Base-by-base conservation (phyloP, 2,113 vertebrate species). In the Tupaia chinensis region DNA sequence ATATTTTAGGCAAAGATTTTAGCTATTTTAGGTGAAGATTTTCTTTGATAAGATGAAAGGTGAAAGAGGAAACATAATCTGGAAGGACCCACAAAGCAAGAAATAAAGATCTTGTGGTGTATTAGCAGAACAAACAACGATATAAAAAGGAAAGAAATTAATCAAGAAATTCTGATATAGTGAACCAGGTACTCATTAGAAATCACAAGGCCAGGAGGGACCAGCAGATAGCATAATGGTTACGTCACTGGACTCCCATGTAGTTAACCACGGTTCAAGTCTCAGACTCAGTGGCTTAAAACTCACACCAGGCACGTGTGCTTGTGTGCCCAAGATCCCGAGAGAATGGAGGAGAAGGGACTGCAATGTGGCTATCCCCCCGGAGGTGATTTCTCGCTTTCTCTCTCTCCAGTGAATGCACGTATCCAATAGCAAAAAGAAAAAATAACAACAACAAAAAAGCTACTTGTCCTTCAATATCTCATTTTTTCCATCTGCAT, bases 11-110 rank as follows among this genome's bases (percentile, higher is more conserved):
- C 23, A 53, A 86, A 92, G 90, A 84, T 22, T 68, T 44, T 61
- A 80, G 15, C 19, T 79, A 3, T 25, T 96, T 86, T 79, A 0
- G 16, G 78, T 23, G 92, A 74, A 65, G 20, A 84, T 68, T 91
- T 82, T 82, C 79, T 73, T 82, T 73, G 16, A 94, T 53, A 58
- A 89, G 65, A 92, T 53, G 7, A 89, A 92, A 69, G 68, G 10
- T 23, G 1, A 9, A 20, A 92, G 25, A 85, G 14, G 56, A 94
- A 87, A 65, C 63, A 7, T 34, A 92, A 95, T 9, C 44, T 56
- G 25, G 29, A 92, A 87, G 76, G 9, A 93, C 44, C 19, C 34
- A 19, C 14, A 77, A 76, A 92, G 9, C 0, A 23, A 92, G 29
- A 96, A 72, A 88, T 78, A 77, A 74, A 93, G 76, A 81, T 9